Conservation (phyloP, 2,888 invertebrate genomes). For the Campoplex nolae region DNA sequence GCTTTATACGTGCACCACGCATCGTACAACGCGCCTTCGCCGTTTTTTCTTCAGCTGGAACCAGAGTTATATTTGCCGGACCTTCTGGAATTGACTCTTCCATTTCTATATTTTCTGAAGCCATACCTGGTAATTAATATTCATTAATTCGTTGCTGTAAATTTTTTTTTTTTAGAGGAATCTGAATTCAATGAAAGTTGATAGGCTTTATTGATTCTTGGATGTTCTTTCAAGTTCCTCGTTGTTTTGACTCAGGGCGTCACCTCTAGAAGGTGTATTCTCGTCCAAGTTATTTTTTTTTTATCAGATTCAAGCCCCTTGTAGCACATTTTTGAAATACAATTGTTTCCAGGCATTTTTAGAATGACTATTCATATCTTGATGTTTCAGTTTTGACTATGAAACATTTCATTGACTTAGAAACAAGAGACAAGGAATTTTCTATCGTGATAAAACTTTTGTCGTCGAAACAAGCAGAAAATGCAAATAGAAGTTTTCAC, state of each 20-base stretch:
- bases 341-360: neutral
- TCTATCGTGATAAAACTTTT: too few relatives aligned
- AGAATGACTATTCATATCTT: too few relatives aligned
- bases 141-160: neutral
- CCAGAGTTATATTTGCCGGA: conserved; percentile 85
- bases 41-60: conserved; percentile 81
- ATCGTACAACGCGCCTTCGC: conserved; percentile 83
- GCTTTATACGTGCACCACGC: conserved; percentile 82
- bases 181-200: neutral
- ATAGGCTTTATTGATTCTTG: neutral
- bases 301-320: neutral
- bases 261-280: neutral
- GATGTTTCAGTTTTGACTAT: too few relatives aligned
- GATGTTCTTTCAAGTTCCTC: neutral
- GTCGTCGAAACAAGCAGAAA: too few relatives aligned
- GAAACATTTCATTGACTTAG: too few relatives aligned
- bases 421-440: too few relatives aligned
- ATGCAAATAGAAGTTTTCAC: neutral
- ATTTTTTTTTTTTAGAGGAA: neutral
- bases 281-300: too few relatives aligned
- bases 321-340: neutral
- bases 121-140: conserved; percentile 75
- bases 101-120: conserved; percentile 81
- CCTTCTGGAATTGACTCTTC: conserved; percentile 82
- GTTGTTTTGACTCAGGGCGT: neutral